These are phyloP conservation scores for Oenanthe oenanthe DNA, from an alignment of 2,113 vertebrate species.

Conservation along the genomic window DNA sequence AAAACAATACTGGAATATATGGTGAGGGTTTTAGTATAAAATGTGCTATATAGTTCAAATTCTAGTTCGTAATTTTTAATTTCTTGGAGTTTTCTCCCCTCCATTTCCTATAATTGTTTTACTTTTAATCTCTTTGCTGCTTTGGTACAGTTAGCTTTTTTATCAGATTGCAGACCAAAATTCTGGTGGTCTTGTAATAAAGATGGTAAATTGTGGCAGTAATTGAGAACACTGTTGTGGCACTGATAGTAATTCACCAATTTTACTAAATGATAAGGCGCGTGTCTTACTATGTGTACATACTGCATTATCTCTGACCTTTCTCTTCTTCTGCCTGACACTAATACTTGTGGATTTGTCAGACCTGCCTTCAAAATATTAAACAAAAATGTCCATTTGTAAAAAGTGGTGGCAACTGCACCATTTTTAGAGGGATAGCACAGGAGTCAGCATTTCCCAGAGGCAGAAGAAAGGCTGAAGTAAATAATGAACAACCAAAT, in stretches of 20 bases:
- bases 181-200: not conserved
- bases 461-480: not conserved
- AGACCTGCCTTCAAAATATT: not conserved
- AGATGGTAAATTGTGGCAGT: not conserved
- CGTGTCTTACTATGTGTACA: not conserved
- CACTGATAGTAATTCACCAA: not conserved
- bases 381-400: not conserved
- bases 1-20: not conserved
- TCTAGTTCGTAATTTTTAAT: not conserved
- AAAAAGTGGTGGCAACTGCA: not conserved
- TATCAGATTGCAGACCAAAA: constrained; percentile 22
- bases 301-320: not conserved
- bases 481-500: not conserved
- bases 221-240: not conserved
- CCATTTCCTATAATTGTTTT: constrained; percentile 4
- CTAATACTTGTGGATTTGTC: not conserved
- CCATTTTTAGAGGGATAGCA: not conserved
- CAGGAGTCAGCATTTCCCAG: not conserved
- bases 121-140: constrained; percentile 3
- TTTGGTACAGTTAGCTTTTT: constrained; percentile 3
- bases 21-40: not conserved
- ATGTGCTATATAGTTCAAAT: not conserved
- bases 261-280: not conserved
- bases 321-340: not conserved
- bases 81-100: not conserved